Percentiles rank a stretch among this genome's conserved stretches.
Conservation (phyloP, 64 coral and sea anemone genomes). For the Montipora capricornis region DNA sequence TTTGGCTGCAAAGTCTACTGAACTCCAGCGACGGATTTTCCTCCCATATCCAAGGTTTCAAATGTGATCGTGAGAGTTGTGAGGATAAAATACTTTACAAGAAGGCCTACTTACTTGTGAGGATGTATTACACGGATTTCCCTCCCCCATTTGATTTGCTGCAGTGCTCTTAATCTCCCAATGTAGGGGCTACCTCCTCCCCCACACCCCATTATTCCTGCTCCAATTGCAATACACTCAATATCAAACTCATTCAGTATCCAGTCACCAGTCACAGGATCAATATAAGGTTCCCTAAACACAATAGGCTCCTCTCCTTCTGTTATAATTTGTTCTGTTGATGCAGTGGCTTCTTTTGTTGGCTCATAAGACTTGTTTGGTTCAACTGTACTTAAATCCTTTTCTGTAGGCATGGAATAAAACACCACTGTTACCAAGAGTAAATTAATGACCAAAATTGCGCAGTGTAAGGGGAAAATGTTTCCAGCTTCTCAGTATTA, state of each 20-base stretch:
- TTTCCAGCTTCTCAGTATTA: too few relatives aligned
- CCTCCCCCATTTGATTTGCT: constrained; percentile 45
- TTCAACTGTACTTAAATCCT: too few relatives aligned
- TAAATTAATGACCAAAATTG: neutral
- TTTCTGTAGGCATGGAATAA: neutral
- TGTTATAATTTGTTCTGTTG: neutral
- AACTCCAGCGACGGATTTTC: too few relatives aligned
- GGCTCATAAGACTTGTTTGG: neutral
- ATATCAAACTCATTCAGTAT: constrained; percentile 86
- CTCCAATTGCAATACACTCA: constrained; percentile 86
- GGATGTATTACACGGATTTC: constrained; percentile 89
- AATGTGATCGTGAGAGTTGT: neutral
- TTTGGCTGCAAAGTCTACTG: too few relatives aligned
- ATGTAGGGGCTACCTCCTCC: constrained; percentile 86
- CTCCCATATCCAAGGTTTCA: neutral
- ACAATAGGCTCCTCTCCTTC: neutral
- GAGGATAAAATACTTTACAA: neutral
- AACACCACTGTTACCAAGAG: neutral
- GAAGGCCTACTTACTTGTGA: constrained; percentile 48
- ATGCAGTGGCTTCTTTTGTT: neutral
- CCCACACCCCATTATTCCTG: constrained; percentile 95
- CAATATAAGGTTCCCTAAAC: constrained; percentile 71
- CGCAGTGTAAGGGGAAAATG: neutral
- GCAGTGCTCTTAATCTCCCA: constrained; percentile 64
- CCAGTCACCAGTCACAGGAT: constrained; percentile 74